These are phyloP conservation scores for Apodemus speciosus DNA, from an alignment of 2,113 vertebrate species.

Conservation along the genomic window DNA sequence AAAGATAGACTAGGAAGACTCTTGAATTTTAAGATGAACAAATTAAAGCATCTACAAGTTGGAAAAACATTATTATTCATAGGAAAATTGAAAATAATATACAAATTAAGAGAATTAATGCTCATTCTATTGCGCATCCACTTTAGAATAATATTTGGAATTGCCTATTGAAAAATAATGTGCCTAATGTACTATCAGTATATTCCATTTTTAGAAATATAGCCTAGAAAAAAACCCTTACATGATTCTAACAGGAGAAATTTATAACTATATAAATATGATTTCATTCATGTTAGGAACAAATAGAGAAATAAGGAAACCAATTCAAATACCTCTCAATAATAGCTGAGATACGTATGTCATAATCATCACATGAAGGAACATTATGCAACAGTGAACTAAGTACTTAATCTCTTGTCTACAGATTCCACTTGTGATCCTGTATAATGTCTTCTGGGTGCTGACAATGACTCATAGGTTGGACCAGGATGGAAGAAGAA, in stretches of 20 bases:
- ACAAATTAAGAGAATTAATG: conserved; percentile 17
- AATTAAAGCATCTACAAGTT: neutral
- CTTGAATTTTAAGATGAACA: conserved; percentile 22
- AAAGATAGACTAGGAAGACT: neutral
- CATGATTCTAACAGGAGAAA: neutral
- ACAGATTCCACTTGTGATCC: neutral
- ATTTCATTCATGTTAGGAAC: neutral
- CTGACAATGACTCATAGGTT: neutral
- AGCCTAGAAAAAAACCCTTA: conserved; percentile 11
- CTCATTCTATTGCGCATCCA: neutral
- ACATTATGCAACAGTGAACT: neutral
- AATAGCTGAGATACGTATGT: conserved; percentile 9
- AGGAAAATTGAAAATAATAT: conserved; percentile 31
- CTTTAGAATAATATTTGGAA: conserved; percentile 26
- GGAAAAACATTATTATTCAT: conserved; percentile 15
- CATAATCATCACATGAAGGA: neutral
- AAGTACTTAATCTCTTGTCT: neutral
- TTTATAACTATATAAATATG: conserved; percentile 39
- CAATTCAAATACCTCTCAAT: neutral
- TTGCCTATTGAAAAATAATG: conserved; percentile 21
- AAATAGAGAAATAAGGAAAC: conserved; percentile 46
- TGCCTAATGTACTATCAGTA: neutral
- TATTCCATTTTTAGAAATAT: conserved; percentile 43
- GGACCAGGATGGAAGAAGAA: conserved; percentile 11
- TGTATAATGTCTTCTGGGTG: neutral